Base-by-base conservation (phyloP, 2,797 vertebrate genomes). In the Pitangus sulphuratus region DNA sequence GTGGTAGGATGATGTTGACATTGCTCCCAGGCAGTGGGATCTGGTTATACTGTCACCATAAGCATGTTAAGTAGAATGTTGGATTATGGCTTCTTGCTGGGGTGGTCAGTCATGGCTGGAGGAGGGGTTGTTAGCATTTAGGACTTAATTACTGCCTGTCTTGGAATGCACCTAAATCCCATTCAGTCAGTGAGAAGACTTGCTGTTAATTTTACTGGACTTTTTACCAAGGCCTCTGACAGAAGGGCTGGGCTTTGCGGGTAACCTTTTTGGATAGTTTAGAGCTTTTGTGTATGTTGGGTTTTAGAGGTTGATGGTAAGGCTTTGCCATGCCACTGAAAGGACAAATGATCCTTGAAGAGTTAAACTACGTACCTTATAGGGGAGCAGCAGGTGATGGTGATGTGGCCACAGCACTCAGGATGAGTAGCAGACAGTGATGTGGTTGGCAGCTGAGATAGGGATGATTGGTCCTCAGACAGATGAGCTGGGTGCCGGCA, bases 301-400 rank as follows among this genome's bases (percentile, higher is more conserved):
- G 39, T 40, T 78, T 84, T 71, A 57, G 57, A 53, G 28, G 28
- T 6, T 25, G 31, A 60, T 54, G 80, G 44, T 50, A 57, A 85
- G 15, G 25, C 50, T 76, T 81, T 62, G 54, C n/a, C 30, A 20
- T 48, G 51, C 48, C 26, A 6, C 16, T 21, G 37, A 48, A 81
- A 77, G 60, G 70, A 66, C 35, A 47, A 47, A 25, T 25, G 40
- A 28, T 89, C 57, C 62, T 72, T 72, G 72, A 37, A 39, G 62
- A 42, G 33, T 48, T 91, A 47, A 74, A 42, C 51, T 86, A 53
- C 48, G 68, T 94, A 85, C 89, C 93, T 96, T 91, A 60, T 3
- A 15, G 39, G 42, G 57, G 57, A 91, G 61, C 8, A 8, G 42
- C 37, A 7, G 5, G 48, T 15, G 28, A 2, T 40, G 60, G 6